A percentile compares a stretch with the other conserved stretches of the same genome.
Evolutionary conservation across 2,797 vertebrate species (phyloP).

Genomic region (Microhierax caerulescens): DNA sequence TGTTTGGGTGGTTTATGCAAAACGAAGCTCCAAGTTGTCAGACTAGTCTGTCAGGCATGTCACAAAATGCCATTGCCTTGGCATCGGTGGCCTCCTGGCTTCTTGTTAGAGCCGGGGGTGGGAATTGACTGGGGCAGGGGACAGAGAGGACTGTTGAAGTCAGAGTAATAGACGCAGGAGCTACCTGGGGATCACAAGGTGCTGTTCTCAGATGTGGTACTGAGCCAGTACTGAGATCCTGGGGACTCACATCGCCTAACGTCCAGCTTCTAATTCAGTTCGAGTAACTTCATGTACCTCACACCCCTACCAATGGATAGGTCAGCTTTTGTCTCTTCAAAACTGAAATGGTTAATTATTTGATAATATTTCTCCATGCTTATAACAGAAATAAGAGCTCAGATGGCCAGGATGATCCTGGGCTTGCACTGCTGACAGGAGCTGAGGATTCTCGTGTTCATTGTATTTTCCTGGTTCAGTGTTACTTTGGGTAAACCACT

Average conservation of each 20-base stretch:
- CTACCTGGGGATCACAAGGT: neutral
- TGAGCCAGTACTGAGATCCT: neutral
- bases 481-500: neutral
- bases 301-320: neutral
- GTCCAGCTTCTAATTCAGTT: neutral
- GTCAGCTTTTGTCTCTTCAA: neutral
- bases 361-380: neutral
- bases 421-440: neutral
- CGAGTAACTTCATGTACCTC: accelerated
- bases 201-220: neutral
- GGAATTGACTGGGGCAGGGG: neutral
- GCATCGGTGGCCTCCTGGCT: neutral
- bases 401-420: neutral
- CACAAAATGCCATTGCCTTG: neutral
- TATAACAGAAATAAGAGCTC: neutral
- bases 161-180: neutral
- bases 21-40: conserved; percentile 20
- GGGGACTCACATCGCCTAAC: neutral
- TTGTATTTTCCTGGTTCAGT: neutral
- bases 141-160: neutral
- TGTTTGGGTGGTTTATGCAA: conserved; percentile 8
- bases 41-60: neutral
- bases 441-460: neutral
- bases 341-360: neutral
- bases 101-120: neutral